Base-by-base conservation (phyloP, 1,140 invertebrate genomes). In the Nephila pilipes region DNA sequence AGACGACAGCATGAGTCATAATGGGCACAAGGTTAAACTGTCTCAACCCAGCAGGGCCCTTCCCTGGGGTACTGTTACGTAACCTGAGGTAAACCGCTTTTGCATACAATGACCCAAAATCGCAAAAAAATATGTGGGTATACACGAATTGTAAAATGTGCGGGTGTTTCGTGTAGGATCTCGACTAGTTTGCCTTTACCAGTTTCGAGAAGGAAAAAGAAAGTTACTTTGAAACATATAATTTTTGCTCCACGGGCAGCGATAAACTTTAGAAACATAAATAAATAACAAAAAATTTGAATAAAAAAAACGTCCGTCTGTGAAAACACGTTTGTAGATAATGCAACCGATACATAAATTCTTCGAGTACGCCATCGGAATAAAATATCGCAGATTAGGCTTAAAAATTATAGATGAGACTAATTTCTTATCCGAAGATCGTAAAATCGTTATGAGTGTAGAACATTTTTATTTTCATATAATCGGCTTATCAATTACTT, bases 101-200 rank as follows among this genome's bases (percentile, higher is more conserved):
- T 58, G 55, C 83, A 85, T 85, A 85, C 55, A 85, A 85, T 85
- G 83, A 85, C 83, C 83, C 55, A 85, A 85, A 85, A 57, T 29
- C 55, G 2, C 55, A 58, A 29, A 32, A 55, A 54, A 46, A 83
- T 10, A 57, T 85, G 83, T 85, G 55, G 83, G 83, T 85, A 57
- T 57, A 32, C 29, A 85, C 14, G 29, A 85, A 60, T 22, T 60
- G 29, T 29, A 32, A 58, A 29, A 25, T 85, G 83, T 85, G 83
- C 83, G 83, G 83, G 83, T 60, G 83, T 85, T 85, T 29, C 25
- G 83, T 85, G 83, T 85, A 85, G 83, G 83, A 29, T 36, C 18
- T 6, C 57, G 60, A 85, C 83, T 32, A 32, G 83, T 85, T 85
- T 60, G 25, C 29, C 69, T 85, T 85, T 60, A 18, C 16, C 69